These are phyloP conservation scores for Caenorhabditis becei DNA, from an alignment of 2,888 invertebrate genomes.

Conservation along the genomic window DNA sequence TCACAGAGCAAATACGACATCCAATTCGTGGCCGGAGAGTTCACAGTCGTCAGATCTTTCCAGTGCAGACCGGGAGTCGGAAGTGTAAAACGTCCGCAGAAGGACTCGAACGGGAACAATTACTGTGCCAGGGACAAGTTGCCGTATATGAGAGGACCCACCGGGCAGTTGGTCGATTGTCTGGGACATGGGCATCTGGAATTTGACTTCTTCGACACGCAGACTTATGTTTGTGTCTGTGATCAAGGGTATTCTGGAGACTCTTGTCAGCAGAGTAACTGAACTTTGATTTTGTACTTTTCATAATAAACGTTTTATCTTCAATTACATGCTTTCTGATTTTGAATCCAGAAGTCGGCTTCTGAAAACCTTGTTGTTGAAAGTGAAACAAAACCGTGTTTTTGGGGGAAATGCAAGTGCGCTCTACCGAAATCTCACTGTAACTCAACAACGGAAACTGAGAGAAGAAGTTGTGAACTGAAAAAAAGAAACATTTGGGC, in stretches of 20 bases:
- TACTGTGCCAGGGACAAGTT: conserved; percentile 26
- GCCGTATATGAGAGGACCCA: conserved; percentile 48
- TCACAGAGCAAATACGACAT: conserved; percentile 41
- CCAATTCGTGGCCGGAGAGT: conserved; percentile 50
- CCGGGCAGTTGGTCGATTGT: conserved; percentile 42
- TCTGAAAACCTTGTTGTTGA: too few species aligned
- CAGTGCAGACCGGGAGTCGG: conserved; percentile 49
- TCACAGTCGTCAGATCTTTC: conserved; percentile 43
- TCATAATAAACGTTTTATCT: too few species aligned
- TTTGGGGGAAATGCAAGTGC: too few species aligned
- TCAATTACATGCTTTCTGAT: too few species aligned
- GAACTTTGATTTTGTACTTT: too few species aligned
- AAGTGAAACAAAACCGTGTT: too few species aligned
- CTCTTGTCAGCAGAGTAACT: conserved; percentile 32
- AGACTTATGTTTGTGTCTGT: conserved; percentile 46
- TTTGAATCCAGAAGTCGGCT: too few species aligned
- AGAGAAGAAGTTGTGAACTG: too few species aligned
- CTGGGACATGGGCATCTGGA: conserved; percentile 46
- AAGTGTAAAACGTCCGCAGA: conserved; percentile 16
- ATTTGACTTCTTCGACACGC: conserved; percentile 35
- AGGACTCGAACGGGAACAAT: conserved; percentile 33
- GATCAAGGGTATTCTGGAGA: conserved; percentile 37
- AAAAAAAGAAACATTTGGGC: too few species aligned
- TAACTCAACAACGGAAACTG: too few species aligned
- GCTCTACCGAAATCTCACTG: too few species aligned